Evolutionary conservation across 2,888 invertebrate species (phyloP).

Genomic region (Heliconius hortense): DNA sequence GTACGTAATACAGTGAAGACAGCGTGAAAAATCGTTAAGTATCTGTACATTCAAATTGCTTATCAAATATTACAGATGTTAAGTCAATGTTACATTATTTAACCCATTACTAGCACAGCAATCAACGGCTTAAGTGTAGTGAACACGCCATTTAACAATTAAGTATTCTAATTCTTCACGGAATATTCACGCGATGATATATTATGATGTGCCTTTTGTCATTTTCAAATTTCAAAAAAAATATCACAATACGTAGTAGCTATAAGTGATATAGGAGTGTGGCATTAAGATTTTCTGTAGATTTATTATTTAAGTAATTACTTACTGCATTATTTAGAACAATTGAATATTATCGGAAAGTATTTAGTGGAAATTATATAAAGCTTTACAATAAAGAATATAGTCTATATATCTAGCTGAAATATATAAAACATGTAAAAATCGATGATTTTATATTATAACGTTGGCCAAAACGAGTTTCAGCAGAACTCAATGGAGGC

Average conservation of each 20-base stretch:
- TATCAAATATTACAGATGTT: slow-evolving; percentile 40
- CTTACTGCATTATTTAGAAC: background rate
- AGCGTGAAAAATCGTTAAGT: background rate
- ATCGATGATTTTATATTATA: slow-evolving; percentile 3
- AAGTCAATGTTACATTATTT: slow-evolving; percentile 38
- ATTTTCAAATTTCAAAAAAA: slow-evolving; percentile 32
- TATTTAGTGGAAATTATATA: too few relatives aligned
- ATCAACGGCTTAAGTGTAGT: slow-evolving; percentile 47
- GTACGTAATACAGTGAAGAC: background rate
- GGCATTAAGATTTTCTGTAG: background rate
- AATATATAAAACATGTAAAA: background rate
- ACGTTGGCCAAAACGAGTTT: slow-evolving; percentile 56
- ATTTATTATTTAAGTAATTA: background rate
- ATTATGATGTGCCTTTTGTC: slow-evolving; percentile 46
- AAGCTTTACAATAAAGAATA: too few relatives aligned
- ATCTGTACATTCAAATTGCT: slow-evolving; percentile 23
- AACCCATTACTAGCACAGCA: slow-evolving; percentile 42
- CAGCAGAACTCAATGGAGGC: slow-evolving; percentile 74
- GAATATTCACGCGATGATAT: slow-evolving; percentile 52
- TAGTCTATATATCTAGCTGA: too few relatives aligned
- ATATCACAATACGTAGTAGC: background rate
- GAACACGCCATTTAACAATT: slow-evolving; percentile 65
- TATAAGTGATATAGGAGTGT: background rate
- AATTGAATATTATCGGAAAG: too few relatives aligned
- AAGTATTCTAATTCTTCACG: slow-evolving; percentile 53